phyloP scores from a whole-genome alignment of 2,797 vertebrate species.

The Tragelaphus oryx region DNA sequence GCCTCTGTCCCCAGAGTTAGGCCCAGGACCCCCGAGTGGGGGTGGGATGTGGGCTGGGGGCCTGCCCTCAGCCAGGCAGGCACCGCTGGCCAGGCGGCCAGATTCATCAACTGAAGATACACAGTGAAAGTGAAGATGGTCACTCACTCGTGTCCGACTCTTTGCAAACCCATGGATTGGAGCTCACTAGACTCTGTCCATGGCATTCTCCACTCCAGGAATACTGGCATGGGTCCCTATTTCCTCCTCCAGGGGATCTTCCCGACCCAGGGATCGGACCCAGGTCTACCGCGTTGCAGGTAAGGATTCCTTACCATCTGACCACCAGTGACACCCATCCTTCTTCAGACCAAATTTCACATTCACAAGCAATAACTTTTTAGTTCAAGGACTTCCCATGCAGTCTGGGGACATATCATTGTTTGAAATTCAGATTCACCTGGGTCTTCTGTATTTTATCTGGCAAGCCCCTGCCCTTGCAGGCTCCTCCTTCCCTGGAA shows the following conservation, averaged over 20 bases:
- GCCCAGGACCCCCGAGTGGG: neutral
- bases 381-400: neutral
- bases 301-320: neutral
- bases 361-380: neutral
- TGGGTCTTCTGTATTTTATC: too few relatives aligned
- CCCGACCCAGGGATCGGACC: neutral
- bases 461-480: neutral
- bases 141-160: neutral
- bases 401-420: neutral
- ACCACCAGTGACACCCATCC: neutral
- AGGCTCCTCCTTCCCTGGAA: neutral
- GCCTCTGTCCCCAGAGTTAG: too few relatives aligned
- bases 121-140: neutral
- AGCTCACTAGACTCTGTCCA: neutral
- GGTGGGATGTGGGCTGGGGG: accelerated
- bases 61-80: neutral
- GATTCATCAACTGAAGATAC: too few relatives aligned
- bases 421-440: neutral
- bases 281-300: neutral
- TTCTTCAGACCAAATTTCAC: neutral
- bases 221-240: neutral
- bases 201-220: neutral
- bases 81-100: too few relatives aligned
- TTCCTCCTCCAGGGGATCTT: neutral
- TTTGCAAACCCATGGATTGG: neutral